Evolutionary conservation across 2,113 vertebrate genomes (phyloP).

Genomic region (Rhynchomys soricoides): DNA sequence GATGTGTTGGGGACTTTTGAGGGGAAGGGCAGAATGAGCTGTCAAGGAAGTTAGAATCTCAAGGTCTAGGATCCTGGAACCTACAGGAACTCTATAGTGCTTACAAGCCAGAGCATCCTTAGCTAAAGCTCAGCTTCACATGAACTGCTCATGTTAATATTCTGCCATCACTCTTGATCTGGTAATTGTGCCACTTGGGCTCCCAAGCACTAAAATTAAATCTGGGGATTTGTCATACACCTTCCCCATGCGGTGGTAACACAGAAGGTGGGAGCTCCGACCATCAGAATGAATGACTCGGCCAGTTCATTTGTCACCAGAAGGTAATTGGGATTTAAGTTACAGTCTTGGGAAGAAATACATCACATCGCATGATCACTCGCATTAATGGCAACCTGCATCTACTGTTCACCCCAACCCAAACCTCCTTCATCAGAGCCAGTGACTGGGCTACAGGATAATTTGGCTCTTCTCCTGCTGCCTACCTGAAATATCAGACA

Average conservation of each 20-base stretch:
- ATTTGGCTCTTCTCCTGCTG: conserved; percentile 22
- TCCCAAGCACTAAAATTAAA: conserved; percentile 82
- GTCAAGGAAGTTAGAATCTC: neutral
- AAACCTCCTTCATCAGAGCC: conserved; percentile 50
- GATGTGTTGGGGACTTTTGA: neutral
- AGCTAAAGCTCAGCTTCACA: conserved; percentile 51
- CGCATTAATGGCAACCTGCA: conserved; percentile 86
- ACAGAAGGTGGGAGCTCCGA: conserved; percentile 81
- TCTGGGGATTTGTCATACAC: conserved; percentile 79
- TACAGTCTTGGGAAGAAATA: conserved; percentile 85
- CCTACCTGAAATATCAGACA: conserved; percentile 23
- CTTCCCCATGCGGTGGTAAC: conserved; percentile 78
- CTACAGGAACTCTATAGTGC: neutral
- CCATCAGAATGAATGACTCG: conserved; percentile 85
- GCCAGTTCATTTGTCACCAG: conserved; percentile 87
- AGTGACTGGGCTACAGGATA: neutral
- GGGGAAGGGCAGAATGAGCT: neutral
- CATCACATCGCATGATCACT: conserved; percentile 85
- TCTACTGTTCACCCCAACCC: conserved; percentile 78
- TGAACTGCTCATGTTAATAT: conserved; percentile 58
- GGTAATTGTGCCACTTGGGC: conserved; percentile 81
- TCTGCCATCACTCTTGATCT: conserved; percentile 77
- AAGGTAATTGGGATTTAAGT: conserved; percentile 86
- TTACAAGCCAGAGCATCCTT: conserved; percentile 31
- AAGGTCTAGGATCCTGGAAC: neutral